Percentiles rank a stretch among this genome's conserved stretches.
phyloP scores from a whole-genome alignment of 2,113 vertebrate genomes.

The Catharus fuscescens region DNA sequence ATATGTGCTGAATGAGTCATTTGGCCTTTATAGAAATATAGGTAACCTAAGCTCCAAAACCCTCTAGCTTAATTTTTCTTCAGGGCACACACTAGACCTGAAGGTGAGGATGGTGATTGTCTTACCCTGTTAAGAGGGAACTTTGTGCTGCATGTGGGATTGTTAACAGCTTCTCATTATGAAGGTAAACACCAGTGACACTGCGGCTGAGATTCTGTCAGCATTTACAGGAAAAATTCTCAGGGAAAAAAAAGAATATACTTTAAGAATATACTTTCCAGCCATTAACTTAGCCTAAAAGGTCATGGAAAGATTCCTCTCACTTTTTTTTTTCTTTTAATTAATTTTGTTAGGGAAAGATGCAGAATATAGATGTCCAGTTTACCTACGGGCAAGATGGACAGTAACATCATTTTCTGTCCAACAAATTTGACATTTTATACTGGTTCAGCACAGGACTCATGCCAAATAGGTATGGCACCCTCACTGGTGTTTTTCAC shows the following conservation, averaged over 20 bases:
- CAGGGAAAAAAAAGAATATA: not conserved
- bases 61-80: not conserved
- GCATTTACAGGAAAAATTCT: not conserved
- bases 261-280: not conserved
- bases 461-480: not conserved
- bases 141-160: not conserved
- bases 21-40: not conserved
- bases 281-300: not conserved
- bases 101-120: not conserved
- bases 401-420: accelerated
- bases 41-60: not conserved
- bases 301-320: not conserved
- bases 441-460: not conserved
- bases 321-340: not conserved
- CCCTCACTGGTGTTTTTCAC: not conserved
- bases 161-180: constrained; percentile 14
- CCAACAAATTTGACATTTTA: not conserved
- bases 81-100: not conserved
- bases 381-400: not conserved
- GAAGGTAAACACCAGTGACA: not conserved
- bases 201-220: not conserved
- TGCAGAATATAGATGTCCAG: not conserved
- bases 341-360: not conserved
- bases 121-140: not conserved
- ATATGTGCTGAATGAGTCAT: not conserved